Conservation (phyloP, 2,888 invertebrate genomes). For the Melieria omissa region DNA sequence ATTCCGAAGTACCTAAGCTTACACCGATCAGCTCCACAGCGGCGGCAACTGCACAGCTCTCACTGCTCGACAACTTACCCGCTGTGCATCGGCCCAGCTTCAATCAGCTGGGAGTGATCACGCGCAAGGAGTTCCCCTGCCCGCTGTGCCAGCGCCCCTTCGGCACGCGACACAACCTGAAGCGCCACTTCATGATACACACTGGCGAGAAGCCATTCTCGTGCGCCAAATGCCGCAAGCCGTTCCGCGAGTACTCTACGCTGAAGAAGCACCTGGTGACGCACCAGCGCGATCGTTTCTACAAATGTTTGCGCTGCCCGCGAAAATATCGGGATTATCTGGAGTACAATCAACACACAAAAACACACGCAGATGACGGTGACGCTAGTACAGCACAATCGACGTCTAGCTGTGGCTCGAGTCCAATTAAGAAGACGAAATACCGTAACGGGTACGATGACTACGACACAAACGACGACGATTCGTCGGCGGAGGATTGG, state of each 20-base stretch:
- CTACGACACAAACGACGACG: slow-evolving; percentile 54
- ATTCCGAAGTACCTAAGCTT: slow-evolving; percentile 9
- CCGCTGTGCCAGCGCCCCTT: slow-evolving; percentile 64
- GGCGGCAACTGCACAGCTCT: slow-evolving; percentile 40
- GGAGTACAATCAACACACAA: slow-evolving; percentile 59
- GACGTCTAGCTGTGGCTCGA: slow-evolving; percentile 20
- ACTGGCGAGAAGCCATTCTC: slow-evolving; percentile 65
- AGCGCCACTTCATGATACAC: slow-evolving; percentile 66
- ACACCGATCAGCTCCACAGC: slow-evolving; percentile 15
- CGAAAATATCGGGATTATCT: slow-evolving; percentile 62
- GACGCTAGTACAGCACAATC: neutral
- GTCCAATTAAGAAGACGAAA: slow-evolving; percentile 37
- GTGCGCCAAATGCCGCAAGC: slow-evolving; percentile 62
- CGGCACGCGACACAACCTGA: slow-evolving; percentile 65
- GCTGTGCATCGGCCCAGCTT: slow-evolving; percentile 46
- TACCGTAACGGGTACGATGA: slow-evolving; percentile 35
- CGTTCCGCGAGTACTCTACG: slow-evolving; percentile 64
- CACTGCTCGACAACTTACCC: slow-evolving; percentile 44
- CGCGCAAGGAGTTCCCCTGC: slow-evolving; percentile 60
- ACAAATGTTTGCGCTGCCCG: slow-evolving; percentile 60
- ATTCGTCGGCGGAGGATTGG: slow-evolving; percentile 55
- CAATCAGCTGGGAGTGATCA: slow-evolving; percentile 42
- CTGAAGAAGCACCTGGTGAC: slow-evolving; percentile 65
- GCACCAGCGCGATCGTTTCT: slow-evolving; percentile 62
- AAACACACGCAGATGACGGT: slow-evolving; percentile 49